Conservation (phyloP, 1,140 invertebrate species). For the Fopius arisanus region DNA sequence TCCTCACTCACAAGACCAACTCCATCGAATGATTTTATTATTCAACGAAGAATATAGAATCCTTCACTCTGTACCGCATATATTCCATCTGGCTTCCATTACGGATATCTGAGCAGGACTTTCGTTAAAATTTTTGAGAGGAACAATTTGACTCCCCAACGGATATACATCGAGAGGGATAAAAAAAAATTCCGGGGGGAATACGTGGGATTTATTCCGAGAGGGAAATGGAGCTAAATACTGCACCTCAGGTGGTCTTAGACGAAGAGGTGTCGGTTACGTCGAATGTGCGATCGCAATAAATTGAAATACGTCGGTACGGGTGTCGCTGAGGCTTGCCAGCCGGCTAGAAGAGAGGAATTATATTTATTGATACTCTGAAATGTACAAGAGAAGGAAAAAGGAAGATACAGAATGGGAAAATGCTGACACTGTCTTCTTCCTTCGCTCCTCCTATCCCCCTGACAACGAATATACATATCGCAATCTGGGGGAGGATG, state of each 20-base stretch:
- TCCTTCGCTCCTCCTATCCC: not conserved
- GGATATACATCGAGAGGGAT: no score
- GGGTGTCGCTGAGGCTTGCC: not conserved
- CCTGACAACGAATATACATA: not conserved
- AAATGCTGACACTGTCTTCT: not conserved
- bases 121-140: not conserved
- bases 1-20: not conserved
- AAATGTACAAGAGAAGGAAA: not conserved
- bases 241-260: conserved; percentile 47
- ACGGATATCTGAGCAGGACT: not conserved
- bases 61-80: conserved; percentile 8
- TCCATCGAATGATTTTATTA: conserved; percentile 42
- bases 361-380: conserved; percentile 26
- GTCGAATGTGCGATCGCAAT: conserved; percentile 46
- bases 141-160: not conserved
- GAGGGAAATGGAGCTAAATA: not conserved
- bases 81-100: not conserved
- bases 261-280: conserved; percentile 22
- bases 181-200: no score
- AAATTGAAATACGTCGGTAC: conserved; percentile 51
- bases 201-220: no score
- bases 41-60: conserved; percentile 46
- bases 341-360: conserved; percentile 1
- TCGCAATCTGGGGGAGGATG: not conserved
- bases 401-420: not conserved